Evolutionary conservation across 2,888 invertebrate genomes (phyloP), one percentile per base, ranked within the genome.

Genomic region (Brenthis ino): DNA sequence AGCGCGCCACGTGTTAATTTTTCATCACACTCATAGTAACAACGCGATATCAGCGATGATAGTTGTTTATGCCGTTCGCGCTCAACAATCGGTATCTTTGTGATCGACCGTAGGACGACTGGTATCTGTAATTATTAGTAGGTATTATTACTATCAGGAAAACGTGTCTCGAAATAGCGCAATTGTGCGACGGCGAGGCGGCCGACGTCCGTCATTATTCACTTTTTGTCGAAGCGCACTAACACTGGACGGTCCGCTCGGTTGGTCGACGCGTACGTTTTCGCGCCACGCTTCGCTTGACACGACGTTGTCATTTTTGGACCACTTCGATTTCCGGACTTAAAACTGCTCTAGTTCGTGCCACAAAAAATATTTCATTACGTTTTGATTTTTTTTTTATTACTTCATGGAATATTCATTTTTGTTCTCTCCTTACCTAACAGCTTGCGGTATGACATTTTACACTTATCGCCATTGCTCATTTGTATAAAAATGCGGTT

Each of bases 91-190:
- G 63, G 73, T 77, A 75, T 74, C 71, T 76, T 77, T 77, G 69
- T 68, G 75, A 77, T 80, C 79, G 81, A 77, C 77, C 76, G 74
- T 72, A 79, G 78, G 81, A 80, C 76, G 83, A 78, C 78, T 77
- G 77, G 74, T 79, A 78, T 74, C 77, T 80, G 80, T 85, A 85
- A 85, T 86, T 86, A 86, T 85, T 84, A 82, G 78, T 82, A 80
- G 79, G 81, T 85, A 82, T 82, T 84, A 82, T 86, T 83, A 80
- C 82, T 83, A 87, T 78, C 86, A 89, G 89, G 89, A 90, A 88
- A 89, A 89, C 81, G 82, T 82, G 81, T 84, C 86, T 88, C 82
- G 82, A 89, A 89, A 89, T 89, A 89, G 88, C 86, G 75, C 82
- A 79, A 83, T 87, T 85, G 87, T 85, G 84, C 83, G 82, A 79